These are phyloP conservation scores for Dendropsophus ebraccatus DNA, from an alignment of 2,113 vertebrate genomes.

Conservation along the genomic window DNA sequence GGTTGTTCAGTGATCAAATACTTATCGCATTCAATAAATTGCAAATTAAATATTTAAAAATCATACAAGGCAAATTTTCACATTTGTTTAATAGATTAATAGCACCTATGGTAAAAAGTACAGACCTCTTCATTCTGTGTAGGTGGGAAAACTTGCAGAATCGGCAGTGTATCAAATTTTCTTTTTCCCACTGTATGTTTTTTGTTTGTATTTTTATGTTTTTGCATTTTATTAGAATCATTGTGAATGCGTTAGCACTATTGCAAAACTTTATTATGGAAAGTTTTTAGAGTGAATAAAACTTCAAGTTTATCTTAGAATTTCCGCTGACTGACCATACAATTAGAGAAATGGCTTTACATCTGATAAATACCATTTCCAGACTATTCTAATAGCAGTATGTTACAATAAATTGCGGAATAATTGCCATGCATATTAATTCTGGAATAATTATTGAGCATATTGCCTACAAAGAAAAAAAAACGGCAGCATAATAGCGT, in stretches of 20 bases:
- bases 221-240: background rate
- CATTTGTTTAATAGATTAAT: too few species aligned
- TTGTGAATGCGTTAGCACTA: background rate
- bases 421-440: conserved; percentile 45
- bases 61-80: too few species aligned
- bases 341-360: conserved; percentile 18
- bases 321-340: background rate
- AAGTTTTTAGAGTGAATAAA: background rate
- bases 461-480: conserved; percentile 38
- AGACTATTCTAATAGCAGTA: conserved; percentile 8
- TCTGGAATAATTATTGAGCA: conserved; percentile 35
- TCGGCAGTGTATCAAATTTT: too few species aligned
- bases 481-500: conserved; percentile 15
- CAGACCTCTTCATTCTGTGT: too few species aligned
- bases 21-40: too few species aligned
- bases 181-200: too few species aligned
- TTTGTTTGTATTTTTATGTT: background rate
- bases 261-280: background rate
- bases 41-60: too few species aligned
- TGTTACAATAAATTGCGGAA: conserved; percentile 27
- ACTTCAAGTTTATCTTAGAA: background rate
- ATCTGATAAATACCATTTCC: conserved; percentile 23
- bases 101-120: too few species aligned
- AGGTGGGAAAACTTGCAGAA: too few species aligned
- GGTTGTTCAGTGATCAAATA: too few species aligned